phyloP scores from a whole-genome alignment of 2,113 vertebrate genomes.

The Cyanoramphus novaezelandiae region DNA sequence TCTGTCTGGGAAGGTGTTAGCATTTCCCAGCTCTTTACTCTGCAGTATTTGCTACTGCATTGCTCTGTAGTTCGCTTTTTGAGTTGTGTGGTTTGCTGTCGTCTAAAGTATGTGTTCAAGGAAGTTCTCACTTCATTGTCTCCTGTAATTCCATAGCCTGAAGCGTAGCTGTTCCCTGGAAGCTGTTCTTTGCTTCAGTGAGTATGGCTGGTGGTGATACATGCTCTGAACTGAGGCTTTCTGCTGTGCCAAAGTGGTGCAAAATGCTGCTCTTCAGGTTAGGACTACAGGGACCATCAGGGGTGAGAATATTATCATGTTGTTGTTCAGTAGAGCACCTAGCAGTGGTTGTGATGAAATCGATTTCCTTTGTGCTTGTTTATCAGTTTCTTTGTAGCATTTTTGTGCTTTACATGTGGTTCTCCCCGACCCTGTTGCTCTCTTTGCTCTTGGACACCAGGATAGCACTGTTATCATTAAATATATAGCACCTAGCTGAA shows the following conservation, averaged over 20 bases:
- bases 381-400: neutral
- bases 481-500: neutral
- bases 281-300: neutral
- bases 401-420: neutral
- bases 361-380: neutral
- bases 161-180: neutral
- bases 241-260: rapidly evolving
- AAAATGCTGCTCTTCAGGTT: neutral
- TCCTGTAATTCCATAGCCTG: neutral
- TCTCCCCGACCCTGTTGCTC: rapidly evolving
- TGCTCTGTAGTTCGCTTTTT: neutral
- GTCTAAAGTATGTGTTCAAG: neutral
- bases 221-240: neutral
- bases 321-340: neutral
- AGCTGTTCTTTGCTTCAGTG: neutral
- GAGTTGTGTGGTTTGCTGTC: neutral
- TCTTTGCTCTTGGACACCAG: neutral
- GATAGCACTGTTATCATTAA: neutral
- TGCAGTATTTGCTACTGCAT: neutral
- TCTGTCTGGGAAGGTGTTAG: neutral
- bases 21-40: neutral
- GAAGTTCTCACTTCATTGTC: neutral
- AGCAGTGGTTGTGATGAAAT: neutral
- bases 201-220: rapidly evolving
- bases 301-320: rapidly evolving